These are phyloP conservation scores for Drosophila lacteicornis DNA, from an alignment of 1,140 invertebrate species.

Conservation along the genomic window DNA sequence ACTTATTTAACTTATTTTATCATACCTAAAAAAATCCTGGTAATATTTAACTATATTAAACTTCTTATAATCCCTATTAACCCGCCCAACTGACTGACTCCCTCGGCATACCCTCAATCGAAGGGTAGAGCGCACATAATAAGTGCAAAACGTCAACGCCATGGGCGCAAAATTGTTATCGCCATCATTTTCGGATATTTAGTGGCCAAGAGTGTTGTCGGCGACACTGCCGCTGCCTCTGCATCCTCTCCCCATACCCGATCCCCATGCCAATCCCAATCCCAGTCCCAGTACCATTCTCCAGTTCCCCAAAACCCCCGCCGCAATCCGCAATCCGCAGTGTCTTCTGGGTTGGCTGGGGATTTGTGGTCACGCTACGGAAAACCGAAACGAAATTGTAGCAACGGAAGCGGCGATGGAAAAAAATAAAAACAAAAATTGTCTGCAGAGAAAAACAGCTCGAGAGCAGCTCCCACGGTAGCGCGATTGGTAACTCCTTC, in stretches of 20 bases:
- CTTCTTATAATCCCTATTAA: no score
- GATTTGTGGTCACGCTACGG: slow-evolving; percentile 76
- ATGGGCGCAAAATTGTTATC: slow-evolving; percentile 80
- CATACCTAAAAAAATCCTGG: neutral
- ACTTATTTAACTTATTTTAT: neutral
- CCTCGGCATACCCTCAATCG: slow-evolving; percentile 4
- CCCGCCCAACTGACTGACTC: neutral
- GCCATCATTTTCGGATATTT: slow-evolving; percentile 72
- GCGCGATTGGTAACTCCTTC: slow-evolving; percentile 62
- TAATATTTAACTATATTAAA: neutral
- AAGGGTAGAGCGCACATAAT: slow-evolving; percentile 47
- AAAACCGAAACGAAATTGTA: slow-evolving; percentile 70
- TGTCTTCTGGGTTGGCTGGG: slow-evolving; percentile 37
- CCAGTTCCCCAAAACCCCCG: slow-evolving; percentile 2
- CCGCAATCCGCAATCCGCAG: neutral
- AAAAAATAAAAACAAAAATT: slow-evolving; percentile 22
- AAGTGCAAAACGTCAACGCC: slow-evolving; percentile 80
- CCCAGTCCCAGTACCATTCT: slow-evolving; percentile 9
- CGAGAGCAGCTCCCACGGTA: slow-evolving; percentile 74
- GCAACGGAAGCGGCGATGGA: slow-evolving; percentile 66
- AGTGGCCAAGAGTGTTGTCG: slow-evolving; percentile 54
- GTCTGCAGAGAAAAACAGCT: slow-evolving; percentile 26
- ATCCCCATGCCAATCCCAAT: slow-evolving; percentile 7
- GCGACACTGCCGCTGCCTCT: slow-evolving; percentile 31
- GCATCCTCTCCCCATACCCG: neutral